Conservation (phyloP, 1,140 invertebrate species). For the Euwallacea fornicatus region DNA sequence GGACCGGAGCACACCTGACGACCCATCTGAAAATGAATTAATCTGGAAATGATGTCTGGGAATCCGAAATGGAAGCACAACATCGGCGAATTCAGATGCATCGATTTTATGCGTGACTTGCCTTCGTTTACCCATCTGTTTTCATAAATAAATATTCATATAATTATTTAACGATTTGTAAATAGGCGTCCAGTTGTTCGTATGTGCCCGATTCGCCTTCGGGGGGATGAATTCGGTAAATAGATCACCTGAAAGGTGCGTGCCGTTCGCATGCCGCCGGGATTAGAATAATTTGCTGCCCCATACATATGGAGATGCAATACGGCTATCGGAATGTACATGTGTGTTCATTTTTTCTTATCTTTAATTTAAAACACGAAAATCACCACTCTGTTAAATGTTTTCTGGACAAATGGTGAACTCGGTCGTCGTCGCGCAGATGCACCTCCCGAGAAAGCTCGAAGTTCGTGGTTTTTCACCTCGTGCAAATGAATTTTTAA, state of each 20-base stretch:
- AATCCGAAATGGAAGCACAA: not conserved
- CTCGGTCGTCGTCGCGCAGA: no score
- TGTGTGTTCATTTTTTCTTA: no score
- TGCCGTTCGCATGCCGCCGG: slow-evolving; percentile 25
- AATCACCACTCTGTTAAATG: no score
- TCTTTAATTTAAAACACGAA: no score
- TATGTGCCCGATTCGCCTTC: slow-evolving; percentile 24
- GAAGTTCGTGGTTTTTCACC: no score
- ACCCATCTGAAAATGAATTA: not conserved
- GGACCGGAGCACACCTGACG: not conserved
- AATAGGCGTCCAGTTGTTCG: slow-evolving; percentile 22
- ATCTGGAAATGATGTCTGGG: slow-evolving; percentile 3
- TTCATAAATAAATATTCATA: slow-evolving; percentile 39
- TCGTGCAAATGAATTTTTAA: no score
- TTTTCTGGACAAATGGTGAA: no score
- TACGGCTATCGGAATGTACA: no score
- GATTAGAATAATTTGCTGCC: slow-evolving; percentile 17
- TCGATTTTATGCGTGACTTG: slow-evolving; percentile 21
- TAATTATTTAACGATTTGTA: slow-evolving; percentile 32
- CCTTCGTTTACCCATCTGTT: slow-evolving; percentile 12
- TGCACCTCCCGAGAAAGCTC: no score
- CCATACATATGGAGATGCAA: slow-evolving; percentile 4
- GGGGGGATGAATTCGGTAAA: slow-evolving; percentile 34
- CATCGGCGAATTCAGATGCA: not conserved
- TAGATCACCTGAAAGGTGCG: slow-evolving; percentile 29